These are phyloP conservation scores for Drosophila tsacasi DNA, from an alignment of 1,140 invertebrate species.

Conservation along the genomic window DNA sequence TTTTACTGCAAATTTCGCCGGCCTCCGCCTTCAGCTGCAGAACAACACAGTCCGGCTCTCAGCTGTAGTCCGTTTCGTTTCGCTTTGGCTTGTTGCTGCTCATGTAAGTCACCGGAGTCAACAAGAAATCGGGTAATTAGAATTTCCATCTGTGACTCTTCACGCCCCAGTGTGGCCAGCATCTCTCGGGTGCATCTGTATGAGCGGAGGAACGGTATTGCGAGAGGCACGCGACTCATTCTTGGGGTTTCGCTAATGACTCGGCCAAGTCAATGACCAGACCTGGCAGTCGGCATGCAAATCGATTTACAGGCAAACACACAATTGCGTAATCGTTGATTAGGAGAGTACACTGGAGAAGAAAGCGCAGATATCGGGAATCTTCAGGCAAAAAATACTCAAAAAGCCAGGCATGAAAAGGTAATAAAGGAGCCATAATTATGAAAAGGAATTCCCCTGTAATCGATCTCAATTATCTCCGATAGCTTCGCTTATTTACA, in stretches of 20 bases:
- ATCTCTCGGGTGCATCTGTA: slow-evolving; percentile 23
- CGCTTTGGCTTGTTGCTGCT: slow-evolving; percentile 26
- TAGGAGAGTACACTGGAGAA: slow-evolving; percentile 27
- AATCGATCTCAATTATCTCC: slow-evolving; percentile 17
- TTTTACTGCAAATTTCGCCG: slow-evolving; percentile 68
- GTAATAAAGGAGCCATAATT: background rate
- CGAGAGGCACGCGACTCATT: slow-evolving; percentile 54
- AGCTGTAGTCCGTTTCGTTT: slow-evolving; percentile 19
- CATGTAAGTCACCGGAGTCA: slow-evolving; percentile 57
- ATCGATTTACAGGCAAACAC: slow-evolving; percentile 58
- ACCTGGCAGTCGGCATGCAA: slow-evolving; percentile 57
- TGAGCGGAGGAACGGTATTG: slow-evolving; percentile 39
- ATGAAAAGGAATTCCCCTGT: background rate
- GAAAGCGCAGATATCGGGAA: background rate
- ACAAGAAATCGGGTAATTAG: slow-evolving; percentile 69
- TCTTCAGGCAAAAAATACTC: background rate
- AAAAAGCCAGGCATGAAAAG: background rate
- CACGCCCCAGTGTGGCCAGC: slow-evolving; percentile 57
- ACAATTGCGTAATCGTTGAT: slow-evolving; percentile 66
- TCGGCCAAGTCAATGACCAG: slow-evolving; percentile 42
- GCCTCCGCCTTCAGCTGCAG: slow-evolving; percentile 7
- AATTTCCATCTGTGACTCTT: slow-evolving; percentile 68
- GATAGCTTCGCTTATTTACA: background rate
- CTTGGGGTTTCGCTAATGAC: slow-evolving; percentile 40
- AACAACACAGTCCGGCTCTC: background rate